Conservation (phyloP, 2,797 vertebrate species). For the Lycodopsis pacificus region DNA sequence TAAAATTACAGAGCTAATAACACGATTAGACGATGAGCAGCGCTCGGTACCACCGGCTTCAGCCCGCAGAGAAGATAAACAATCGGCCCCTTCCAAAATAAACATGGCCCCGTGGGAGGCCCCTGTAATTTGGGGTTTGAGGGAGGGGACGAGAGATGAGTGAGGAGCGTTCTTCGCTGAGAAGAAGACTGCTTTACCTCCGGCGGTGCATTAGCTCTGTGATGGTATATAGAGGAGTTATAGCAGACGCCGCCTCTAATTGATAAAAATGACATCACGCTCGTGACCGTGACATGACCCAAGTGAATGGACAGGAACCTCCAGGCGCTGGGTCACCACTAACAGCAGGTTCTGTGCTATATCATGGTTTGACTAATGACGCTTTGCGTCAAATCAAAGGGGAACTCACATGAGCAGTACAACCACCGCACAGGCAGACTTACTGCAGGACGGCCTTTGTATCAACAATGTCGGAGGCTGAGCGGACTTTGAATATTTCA, state of each 20-base stretch:
- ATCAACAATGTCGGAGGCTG: constrained; percentile 6
- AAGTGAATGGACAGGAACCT: not conserved
- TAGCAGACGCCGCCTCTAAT: constrained; percentile 5
- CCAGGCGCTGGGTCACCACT: constrained; percentile 30
- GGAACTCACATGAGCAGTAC: not conserved
- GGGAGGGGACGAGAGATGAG: constrained; percentile 48
- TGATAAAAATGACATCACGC: constrained; percentile 43
- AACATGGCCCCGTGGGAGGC: constrained; percentile 62
- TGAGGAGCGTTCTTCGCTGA: constrained; percentile 4
- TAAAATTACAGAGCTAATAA: constrained; percentile 77
- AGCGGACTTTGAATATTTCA: not conserved
- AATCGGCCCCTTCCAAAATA: constrained; percentile 71
- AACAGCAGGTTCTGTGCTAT: constrained; percentile 29
- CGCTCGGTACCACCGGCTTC: constrained; percentile 25
- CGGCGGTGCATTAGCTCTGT: constrained; percentile 3
- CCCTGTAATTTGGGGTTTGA: constrained; percentile 76
- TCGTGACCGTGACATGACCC: constrained; percentile 43
- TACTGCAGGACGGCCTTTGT: not conserved
- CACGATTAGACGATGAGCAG: constrained; percentile 71
- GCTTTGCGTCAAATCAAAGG: constrained; percentile 36
- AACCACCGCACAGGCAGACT: constrained; percentile 6
- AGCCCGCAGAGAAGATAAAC: constrained; percentile 62
- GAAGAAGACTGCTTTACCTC: constrained; percentile 19
- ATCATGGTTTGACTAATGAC: constrained; percentile 38
- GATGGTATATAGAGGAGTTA: constrained; percentile 40